Conservation (phyloP, 2,888 invertebrate genomes). For the Carcina quercana region DNA sequence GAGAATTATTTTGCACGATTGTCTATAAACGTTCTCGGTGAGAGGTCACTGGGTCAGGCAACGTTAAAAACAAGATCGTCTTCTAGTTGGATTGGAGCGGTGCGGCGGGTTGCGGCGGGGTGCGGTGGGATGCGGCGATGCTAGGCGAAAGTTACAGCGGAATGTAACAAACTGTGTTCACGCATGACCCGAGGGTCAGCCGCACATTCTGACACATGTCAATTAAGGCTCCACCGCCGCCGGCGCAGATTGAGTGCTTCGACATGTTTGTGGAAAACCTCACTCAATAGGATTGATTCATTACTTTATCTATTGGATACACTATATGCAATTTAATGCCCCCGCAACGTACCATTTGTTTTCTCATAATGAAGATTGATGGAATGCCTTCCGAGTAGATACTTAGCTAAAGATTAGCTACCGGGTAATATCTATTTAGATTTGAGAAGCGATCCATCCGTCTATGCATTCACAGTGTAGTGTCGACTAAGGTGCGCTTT, state of each 20-base stretch:
- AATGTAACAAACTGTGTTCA: conserved; percentile 61
- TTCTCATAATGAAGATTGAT: conserved; percentile 39
- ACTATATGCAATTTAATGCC: conserved; percentile 37
- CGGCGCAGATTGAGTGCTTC: conserved; percentile 65
- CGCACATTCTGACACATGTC: conserved; percentile 70
- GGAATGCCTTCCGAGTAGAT: conserved; percentile 17
- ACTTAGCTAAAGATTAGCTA: background rate
- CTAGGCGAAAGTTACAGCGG: conserved; percentile 60
- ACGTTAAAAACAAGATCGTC: conserved; percentile 39
- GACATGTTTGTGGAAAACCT: conserved; percentile 68
- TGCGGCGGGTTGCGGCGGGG: conserved; percentile 11
- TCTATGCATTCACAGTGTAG: too few species aligned
- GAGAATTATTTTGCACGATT: conserved; percentile 2
- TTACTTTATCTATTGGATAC: conserved; percentile 45
- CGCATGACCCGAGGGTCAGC: conserved; percentile 65
- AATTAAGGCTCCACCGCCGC: conserved; percentile 63
- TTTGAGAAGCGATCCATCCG: too few species aligned
- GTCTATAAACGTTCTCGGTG: conserved; percentile 22
- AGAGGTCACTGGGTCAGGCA: conserved; percentile 36
- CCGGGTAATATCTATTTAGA: too few species aligned
- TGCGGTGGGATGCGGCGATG: too few species aligned
- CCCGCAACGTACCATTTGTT: conserved; percentile 30
- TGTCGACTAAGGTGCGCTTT: too few species aligned
- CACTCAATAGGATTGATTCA: conserved; percentile 62
- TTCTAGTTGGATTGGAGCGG: conserved; percentile 27